Evolutionary conservation across 64 coral and sea anemone genomes (phyloP).

Genomic region (Dendrophyllia cribrosa): DNA sequence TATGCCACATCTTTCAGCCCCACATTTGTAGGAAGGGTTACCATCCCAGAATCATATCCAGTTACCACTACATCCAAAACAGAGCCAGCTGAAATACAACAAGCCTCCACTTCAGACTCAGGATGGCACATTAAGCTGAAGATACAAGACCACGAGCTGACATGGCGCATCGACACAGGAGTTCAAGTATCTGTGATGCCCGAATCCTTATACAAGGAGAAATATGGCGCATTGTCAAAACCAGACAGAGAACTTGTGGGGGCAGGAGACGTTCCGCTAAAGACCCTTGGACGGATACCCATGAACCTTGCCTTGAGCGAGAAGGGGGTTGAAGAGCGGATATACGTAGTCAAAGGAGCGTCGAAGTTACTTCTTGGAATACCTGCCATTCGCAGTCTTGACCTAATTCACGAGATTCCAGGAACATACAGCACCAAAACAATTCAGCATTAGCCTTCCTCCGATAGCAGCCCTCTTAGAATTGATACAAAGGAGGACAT

Average conservation of each 20-base stretch:
- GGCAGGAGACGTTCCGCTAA: conserved; percentile 24
- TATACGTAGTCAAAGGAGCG: conserved; percentile 6
- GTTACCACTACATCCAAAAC: not conserved
- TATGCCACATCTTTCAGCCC: too few relatives aligned
- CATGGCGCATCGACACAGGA: too few relatives aligned
- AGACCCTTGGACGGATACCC: conserved; percentile 8
- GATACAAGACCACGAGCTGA: conserved; percentile 15
- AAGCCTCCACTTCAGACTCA: too few relatives aligned
- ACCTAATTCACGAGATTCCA: not conserved
- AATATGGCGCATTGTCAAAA: not conserved
- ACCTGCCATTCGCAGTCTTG: conserved; percentile 23
- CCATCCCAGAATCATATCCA: conserved; percentile 3
- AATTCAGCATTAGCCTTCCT: not conserved
- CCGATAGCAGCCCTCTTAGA: not conserved
- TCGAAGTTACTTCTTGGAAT: conserved; percentile 38
- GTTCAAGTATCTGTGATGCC: conserved; percentile 67
- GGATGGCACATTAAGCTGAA: conserved; percentile 44
- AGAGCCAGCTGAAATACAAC: conserved; percentile 16
- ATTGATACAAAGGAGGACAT: conserved; percentile 2
- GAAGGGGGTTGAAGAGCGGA: conserved; percentile 19
- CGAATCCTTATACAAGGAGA: conserved; percentile 29
- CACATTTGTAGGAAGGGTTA: conserved; percentile 64
- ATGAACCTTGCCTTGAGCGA: conserved; percentile 2
- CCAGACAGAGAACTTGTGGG: conserved; percentile 33
- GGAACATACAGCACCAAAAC: not conserved